Conservation (phyloP, 1,140 invertebrate genomes). For the Archivesica marissinica region DNA sequence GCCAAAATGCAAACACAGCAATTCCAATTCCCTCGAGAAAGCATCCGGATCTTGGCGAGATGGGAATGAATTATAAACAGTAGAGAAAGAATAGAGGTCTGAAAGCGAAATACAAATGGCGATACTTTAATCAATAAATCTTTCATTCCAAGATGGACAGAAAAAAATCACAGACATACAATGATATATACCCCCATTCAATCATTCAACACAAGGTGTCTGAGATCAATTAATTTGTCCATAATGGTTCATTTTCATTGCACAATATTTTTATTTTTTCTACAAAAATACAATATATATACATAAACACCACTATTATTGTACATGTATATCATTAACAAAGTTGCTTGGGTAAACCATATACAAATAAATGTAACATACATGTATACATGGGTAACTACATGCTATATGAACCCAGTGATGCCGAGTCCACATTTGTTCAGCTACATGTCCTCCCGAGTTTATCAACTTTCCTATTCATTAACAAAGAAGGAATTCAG, state of each 20-base stretch:
- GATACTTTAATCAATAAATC: conserved; percentile 21
- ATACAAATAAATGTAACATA: conserved; percentile 17
- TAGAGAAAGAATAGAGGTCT: not conserved
- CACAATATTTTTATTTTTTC: conserved; percentile 46
- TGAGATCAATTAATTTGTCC: conserved; percentile 61
- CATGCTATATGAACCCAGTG: not conserved
- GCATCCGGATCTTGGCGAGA: too few relatives aligned
- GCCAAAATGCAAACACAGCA: too few relatives aligned
- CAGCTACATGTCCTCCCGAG: too few relatives aligned
- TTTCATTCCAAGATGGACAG: conserved; percentile 14
- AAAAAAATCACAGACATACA: conserved; percentile 40
- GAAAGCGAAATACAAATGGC: not conserved
- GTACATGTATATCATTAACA: conserved; percentile 23
- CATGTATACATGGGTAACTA: not conserved
- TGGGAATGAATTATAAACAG: too few relatives aligned
- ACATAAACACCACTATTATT: conserved; percentile 23
- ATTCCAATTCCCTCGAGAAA: too few relatives aligned
- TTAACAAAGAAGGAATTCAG: too few relatives aligned
- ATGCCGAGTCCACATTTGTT: too few relatives aligned
- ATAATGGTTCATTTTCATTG: conserved; percentile 42
- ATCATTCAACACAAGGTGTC: conserved; percentile 12
- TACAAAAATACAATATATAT: conserved; percentile 60
- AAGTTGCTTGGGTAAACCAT: conserved; percentile 12
- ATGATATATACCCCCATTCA: conserved; percentile 26
- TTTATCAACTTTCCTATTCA: too few relatives aligned